Conservation (phyloP, 2,797 vertebrate species). For the Galago senegalensis region DNA sequence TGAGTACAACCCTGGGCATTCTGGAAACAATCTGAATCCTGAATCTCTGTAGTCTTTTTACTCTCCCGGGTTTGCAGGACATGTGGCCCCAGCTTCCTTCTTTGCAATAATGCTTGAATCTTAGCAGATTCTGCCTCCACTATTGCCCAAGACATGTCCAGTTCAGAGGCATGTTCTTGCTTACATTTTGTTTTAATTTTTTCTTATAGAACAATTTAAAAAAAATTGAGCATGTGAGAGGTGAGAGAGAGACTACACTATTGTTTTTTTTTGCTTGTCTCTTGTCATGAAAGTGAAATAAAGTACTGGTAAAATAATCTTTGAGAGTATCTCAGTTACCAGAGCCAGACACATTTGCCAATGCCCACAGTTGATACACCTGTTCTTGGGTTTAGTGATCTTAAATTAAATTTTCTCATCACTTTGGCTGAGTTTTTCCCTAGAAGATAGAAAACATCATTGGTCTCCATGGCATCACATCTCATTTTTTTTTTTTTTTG, state of each 20-base stretch:
- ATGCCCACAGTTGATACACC: background rate
- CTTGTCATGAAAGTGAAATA: slow-evolving; percentile 18
- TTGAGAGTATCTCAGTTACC: background rate
- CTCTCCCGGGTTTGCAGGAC: background rate
- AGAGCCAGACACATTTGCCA: slow-evolving; percentile 8
- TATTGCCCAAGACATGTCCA: background rate
- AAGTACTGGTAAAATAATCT: background rate
- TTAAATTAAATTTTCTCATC: slow-evolving; percentile 73
- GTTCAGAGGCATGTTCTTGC: background rate
- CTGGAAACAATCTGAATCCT: background rate
- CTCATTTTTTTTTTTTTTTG: slow-evolving; percentile 20
- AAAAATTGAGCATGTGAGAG: background rate
- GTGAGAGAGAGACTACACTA: background rate
- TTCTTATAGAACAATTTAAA: background rate
- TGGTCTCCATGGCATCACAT: slow-evolving; percentile 72
- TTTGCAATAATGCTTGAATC: background rate
- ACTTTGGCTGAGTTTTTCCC: slow-evolving; percentile 52
- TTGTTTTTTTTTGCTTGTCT: background rate
- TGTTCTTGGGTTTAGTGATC: slow-evolving; percentile 62
- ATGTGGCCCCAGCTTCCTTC: background rate
- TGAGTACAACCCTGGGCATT: background rate
- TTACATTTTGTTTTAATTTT: background rate
- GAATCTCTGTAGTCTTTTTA: background rate
- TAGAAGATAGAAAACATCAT: slow-evolving; percentile 24
- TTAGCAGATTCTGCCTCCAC: background rate